Evolutionary conservation across 2,888 invertebrate species (phyloP).

Genomic region (Drosophila anceps): DNA sequence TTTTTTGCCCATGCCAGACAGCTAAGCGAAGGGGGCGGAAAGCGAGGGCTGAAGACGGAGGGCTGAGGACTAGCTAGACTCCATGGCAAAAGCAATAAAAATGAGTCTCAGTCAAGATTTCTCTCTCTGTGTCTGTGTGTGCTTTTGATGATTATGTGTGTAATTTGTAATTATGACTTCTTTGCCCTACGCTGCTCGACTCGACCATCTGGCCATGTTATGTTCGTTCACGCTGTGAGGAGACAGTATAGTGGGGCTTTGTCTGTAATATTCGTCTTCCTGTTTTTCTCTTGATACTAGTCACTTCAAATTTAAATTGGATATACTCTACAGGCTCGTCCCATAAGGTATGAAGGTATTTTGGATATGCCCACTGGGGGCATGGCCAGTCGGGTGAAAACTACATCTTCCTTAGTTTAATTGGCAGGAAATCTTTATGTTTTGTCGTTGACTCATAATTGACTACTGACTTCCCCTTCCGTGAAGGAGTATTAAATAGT

Average conservation of each 20-base stretch:
- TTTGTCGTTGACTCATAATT: no score
- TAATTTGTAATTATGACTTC: conserved; percentile 79
- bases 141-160: conserved; percentile 65
- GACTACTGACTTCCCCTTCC: neutral
- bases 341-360: neutral
- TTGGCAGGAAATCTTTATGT: no score
- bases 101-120: conserved; percentile 13
- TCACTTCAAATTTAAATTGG: neutral
- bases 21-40: conserved; percentile 6
- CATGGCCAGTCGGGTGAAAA: no score
- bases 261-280: neutral
- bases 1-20: conserved; percentile 5
- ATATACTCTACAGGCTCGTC: neutral
- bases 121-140: conserved; percentile 6
- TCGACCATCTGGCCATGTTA: neutral
- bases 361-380: neutral
- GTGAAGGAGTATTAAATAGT: neutral
- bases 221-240: neutral
- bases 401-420: no score
- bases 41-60: neutral
- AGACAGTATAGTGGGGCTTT: neutral
- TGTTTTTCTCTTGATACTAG: neutral
- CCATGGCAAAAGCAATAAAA: conserved; percentile 28
- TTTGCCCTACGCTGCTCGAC: conserved; percentile 33
- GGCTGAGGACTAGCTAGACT: neutral